Conservation (phyloP, 2,113 vertebrate genomes). For the Psilopsiagon aurifrons region DNA sequence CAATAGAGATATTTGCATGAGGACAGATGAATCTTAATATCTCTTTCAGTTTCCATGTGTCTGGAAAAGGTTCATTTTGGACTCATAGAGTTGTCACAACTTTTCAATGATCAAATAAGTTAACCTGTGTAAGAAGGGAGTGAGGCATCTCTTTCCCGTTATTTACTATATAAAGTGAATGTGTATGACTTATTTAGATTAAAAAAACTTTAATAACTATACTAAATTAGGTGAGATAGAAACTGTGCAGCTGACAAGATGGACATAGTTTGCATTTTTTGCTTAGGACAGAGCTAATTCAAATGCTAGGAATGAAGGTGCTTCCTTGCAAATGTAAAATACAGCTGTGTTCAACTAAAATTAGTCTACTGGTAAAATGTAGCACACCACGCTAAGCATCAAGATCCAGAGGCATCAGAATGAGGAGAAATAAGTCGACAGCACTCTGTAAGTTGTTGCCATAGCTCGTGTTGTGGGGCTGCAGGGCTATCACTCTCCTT, state of each 20-base stretch:
- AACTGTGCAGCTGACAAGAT: neutral
- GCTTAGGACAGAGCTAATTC: neutral
- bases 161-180: neutral
- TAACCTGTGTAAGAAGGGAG: neutral
- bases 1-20: neutral
- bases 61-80: neutral
- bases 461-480: neutral
- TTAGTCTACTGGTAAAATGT: neutral
- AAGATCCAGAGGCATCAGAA: neutral
- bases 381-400: neutral
- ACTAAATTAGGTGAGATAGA: neutral
- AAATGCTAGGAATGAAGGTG: neutral
- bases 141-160: neutral
- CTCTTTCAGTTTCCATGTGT: neutral
- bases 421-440: neutral
- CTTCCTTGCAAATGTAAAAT: neutral
- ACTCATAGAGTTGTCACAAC: neutral
- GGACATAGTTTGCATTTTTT: neutral
- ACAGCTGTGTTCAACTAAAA: neutral
- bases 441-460: rapidly evolving
- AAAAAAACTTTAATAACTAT: neutral
- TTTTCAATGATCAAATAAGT: neutral
- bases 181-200: neutral
- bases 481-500: neutral
- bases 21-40: neutral